A percentile compares a stretch with the other conserved stretches of the same genome.
Evolutionary conservation across 2,888 invertebrate species (phyloP).

Genomic region (Andrena trimmerana): DNA sequence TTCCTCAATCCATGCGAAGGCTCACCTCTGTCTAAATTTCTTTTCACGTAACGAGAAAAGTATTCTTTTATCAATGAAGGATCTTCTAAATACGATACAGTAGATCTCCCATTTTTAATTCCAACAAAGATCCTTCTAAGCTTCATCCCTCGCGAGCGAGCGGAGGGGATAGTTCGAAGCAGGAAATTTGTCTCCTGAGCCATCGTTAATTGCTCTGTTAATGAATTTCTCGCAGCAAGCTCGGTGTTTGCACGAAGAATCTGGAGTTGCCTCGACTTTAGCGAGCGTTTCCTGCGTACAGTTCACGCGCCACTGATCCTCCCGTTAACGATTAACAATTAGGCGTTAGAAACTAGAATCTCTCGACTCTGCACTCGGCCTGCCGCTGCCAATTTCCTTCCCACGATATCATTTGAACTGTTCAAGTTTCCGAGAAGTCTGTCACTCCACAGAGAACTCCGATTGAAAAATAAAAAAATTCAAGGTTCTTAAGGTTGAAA

Average conservation of each 20-base stretch:
- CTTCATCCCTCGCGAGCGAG: no score
- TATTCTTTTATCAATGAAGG: no score
- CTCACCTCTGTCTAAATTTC: no score
- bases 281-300: slow-evolving; percentile 4
- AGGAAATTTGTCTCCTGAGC: neutral
- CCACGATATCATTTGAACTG: neutral
- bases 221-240: slow-evolving; percentile 42
- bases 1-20: neutral
- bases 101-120: no score
- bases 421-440: no score
- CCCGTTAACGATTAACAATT: slow-evolving; percentile 45
- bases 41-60: no score
- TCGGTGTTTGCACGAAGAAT: slow-evolving; percentile 16
- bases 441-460: no score
- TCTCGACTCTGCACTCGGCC: neutral
- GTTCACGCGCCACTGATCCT: slow-evolving; percentile 34
- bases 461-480: no score
- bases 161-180: neutral
- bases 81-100: no score
- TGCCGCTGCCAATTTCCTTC: slow-evolving; percentile 10
- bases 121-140: no score
- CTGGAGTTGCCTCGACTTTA: slow-evolving; percentile 27
- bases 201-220: slow-evolving; percentile 51
- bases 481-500: no score
- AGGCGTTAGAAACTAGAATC: slow-evolving; percentile 2